Evolutionary conservation across 2,113 vertebrate genomes (phyloP), one percentile per base, ranked within the genome.

Genomic region (Pithys albifrons): DNA sequence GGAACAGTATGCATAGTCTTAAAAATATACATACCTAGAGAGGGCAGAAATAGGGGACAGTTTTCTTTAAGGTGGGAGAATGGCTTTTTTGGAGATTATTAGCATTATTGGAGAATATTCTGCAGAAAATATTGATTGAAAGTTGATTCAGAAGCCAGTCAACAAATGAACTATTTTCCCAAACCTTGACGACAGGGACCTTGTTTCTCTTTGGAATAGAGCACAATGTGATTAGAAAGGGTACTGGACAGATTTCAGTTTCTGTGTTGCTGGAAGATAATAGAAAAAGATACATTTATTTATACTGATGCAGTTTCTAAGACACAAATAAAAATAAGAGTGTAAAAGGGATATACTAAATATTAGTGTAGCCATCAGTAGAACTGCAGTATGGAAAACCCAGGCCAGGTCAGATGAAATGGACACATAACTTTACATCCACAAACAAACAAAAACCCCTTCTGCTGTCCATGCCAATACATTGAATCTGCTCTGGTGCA

Each of bases 351-450:
- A 31, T 35, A 9, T 55, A n/a, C 17, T 31, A 10, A 54, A 15
- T 75, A 19, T n/a, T 61, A 17, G n/a, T 41, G 6, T 14, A 48
- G 17, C n/a, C 46, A 19, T 31, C 46, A 10, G 5, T 66, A 19
- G 70, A 76, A 41, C 18, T 77, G 28, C 8, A 28, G 2, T 19
- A 19, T 3, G 35, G 45, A 84, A 89, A 73, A 73, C 43, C 12
- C 6, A 39, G 1, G 2, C 64, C 48, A 24, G 24, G 10, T 66
- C 49, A 62, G 41, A 11, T 62, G 46, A 81, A 84, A 70, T 3
- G 13, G 24, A 17, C 8, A 17, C 0, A 3, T 14, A 7, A n/a
- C 4, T 64, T 45, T 39, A 69, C 4, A 48, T 2, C 13, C 7
- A 12, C 29, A 46, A 39, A 16, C 24, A 51, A 39, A 8, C 33